Evolutionary conservation across 2,888 invertebrate genomes (phyloP).

Genomic region (Horisme vitalbata): DNA sequence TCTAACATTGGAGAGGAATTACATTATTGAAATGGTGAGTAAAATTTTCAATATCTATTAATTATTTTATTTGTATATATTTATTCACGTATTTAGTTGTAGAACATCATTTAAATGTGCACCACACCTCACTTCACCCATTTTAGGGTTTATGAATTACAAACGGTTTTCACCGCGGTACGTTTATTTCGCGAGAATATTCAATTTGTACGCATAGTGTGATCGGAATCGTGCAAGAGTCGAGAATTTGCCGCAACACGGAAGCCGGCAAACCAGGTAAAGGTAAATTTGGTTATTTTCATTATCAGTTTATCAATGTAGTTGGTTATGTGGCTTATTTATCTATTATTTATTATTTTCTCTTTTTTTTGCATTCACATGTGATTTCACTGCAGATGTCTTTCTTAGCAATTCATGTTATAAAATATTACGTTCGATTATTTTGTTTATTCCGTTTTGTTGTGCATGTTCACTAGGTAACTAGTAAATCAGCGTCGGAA

Average conservation of each 20-base stretch:
- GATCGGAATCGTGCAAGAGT: conserved; percentile 57
- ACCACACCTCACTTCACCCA: conserved; percentile 56
- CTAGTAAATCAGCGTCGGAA: conserved; percentile 26
- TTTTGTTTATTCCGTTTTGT: conserved; percentile 32
- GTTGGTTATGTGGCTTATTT: conserved; percentile 81
- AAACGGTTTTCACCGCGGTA: conserved; percentile 40
- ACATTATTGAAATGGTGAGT: conserved; percentile 62
- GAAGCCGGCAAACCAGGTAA: conserved; percentile 39
- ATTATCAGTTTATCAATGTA: conserved; percentile 55
- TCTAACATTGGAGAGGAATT: conserved; percentile 58
- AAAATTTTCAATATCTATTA: conserved; percentile 39
- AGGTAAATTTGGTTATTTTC: conserved; percentile 68
- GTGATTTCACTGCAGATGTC: conserved; percentile 81
- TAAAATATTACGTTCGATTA: conserved; percentile 35
- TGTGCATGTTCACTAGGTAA: conserved; percentile 61
- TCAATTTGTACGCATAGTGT: conserved; percentile 47
- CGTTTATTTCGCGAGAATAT: conserved; percentile 33
- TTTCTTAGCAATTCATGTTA: conserved; percentile 75
- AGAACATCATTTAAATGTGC: conserved; percentile 51
- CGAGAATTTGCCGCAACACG: conserved; percentile 40
- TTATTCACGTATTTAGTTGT: conserved; percentile 41
- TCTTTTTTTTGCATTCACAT: conserved; percentile 79
- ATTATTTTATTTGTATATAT: conserved; percentile 25
- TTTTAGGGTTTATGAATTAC: conserved; percentile 41
- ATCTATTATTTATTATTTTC: conserved; percentile 75